These are phyloP conservation scores for Eilema caniola DNA, from an alignment of 2,888 invertebrate genomes.

Conservation along the genomic window DNA sequence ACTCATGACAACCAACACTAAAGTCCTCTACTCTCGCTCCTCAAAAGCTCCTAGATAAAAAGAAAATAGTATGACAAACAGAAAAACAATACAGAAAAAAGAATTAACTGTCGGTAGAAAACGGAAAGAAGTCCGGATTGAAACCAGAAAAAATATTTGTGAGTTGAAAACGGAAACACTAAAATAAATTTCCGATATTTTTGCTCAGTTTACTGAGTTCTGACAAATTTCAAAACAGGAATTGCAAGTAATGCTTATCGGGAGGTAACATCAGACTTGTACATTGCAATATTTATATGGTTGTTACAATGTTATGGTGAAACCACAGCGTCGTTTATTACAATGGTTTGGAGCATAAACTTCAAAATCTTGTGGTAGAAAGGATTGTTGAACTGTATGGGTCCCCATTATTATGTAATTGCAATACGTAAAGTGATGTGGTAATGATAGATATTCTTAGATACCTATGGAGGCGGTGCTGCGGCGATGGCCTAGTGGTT, in stretches of 20 bases:
- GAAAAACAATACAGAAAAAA: too few species aligned
- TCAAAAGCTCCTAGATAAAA: too few species aligned
- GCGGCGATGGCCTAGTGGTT: not conserved
- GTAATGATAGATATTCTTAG: not conserved
- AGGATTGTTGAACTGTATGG: not conserved
- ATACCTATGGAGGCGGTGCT: not conserved
- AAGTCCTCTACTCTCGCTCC: too few species aligned
- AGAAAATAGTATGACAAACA: too few species aligned
- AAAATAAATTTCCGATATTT: too few species aligned
- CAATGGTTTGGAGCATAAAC: slow-evolving; percentile 10
- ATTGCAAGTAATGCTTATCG: not conserved
- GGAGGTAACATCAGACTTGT: not conserved
- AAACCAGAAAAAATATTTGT: too few species aligned
- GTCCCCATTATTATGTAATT: not conserved
- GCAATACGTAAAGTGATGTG: not conserved
- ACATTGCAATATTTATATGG: slow-evolving; percentile 5
- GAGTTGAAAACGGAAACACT: too few species aligned
- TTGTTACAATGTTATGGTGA: slow-evolving; percentile 11
- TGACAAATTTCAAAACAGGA: too few species aligned
- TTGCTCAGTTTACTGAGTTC: too few species aligned
- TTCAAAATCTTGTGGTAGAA: slow-evolving; percentile 7
- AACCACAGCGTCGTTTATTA: slow-evolving; percentile 14
- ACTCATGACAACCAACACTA: too few species aligned
- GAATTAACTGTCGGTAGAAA: too few species aligned
- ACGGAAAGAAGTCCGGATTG: too few species aligned